Evolutionary conservation across 2,113 vertebrate genomes (phyloP), one percentile per base, ranked within the genome.

Genomic region (Paracanthobrama guichenoti): DNA sequence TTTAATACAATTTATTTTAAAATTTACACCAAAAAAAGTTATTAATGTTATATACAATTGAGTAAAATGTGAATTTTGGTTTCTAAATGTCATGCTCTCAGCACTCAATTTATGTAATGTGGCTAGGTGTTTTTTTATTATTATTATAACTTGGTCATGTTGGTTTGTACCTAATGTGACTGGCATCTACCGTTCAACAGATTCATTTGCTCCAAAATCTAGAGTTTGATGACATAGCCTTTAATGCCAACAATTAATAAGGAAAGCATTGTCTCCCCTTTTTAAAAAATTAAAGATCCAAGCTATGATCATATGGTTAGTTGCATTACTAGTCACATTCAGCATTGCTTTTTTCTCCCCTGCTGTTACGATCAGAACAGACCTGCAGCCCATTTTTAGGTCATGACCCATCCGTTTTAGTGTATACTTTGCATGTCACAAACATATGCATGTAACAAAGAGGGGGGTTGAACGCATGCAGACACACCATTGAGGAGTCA

Each of bases 401-500:
- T 73, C 8, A n/a, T 69, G 71, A 59, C 24, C n/a, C 7, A 26
- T 60, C 76, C 4, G 75, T 78, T 78, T 78, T 35, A 60, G 22
- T 67, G 60, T 28, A 50, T 50, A 28, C 53, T 79, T 20, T 66
- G 9, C 18, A 50, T 22, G 44, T 50, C 60, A 81, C 66, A 53
- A 26, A 81, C 26, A 71, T 35, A 11, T 39, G 39, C 35, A 81
- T 14, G 28, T 66, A 69, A 80, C 35, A 62, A 66, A 39, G 12
- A 14, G 13, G 42, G 69, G 8, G 16, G 13, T 14, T 13, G 8
- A 16, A 66, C 13, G 1, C 35, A 84, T 76, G 26, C 59, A 84
- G 10, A 20, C 39, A 57, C 76, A 67, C 6, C 26, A 86, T 0
- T 57, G 31, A 72, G 42, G 87, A 71, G 78, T 81, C 4, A 9